phyloP scores from a whole-genome alignment of 2,888 invertebrate genomes.

The Machimus atricapillus region DNA sequence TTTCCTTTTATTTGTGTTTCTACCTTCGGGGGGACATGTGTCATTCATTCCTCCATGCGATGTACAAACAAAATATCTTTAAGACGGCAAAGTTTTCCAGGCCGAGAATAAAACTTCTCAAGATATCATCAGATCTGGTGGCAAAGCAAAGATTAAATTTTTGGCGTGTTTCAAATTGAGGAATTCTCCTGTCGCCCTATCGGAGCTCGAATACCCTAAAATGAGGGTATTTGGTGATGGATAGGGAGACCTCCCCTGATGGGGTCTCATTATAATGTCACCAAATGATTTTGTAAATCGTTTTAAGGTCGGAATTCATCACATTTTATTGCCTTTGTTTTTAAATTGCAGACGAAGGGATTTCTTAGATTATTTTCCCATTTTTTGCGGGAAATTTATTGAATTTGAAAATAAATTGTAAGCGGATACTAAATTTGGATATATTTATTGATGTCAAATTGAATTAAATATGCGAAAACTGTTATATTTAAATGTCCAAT shows the following conservation, averaged over 20 bases:
- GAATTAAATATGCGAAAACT: not conserved
- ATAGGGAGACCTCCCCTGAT: not conserved
- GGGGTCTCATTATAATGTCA: conserved; percentile 20
- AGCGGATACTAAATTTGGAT: not conserved
- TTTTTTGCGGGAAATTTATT: not conserved
- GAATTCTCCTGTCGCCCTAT: not conserved
- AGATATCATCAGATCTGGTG: not conserved
- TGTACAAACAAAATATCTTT: not conserved
- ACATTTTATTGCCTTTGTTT: not conserved
- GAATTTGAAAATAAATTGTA: not conserved
- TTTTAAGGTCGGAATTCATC: conserved; percentile 4
- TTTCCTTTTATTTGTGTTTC: not conserved
- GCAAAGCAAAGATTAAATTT: not conserved
- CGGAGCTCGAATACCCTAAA: not conserved
- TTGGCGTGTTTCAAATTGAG: not conserved
- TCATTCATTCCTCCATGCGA: not conserved
- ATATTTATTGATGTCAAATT: not conserved
- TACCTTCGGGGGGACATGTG: not conserved
- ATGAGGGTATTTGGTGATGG: not conserved
- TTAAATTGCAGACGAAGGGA: not conserved
- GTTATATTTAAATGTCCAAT: not conserved
- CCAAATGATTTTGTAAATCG: conserved; percentile 13
- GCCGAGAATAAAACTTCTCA: not conserved
- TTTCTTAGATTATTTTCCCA: not conserved
- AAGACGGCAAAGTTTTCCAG: not conserved